phyloP scores from a whole-genome alignment of 2,797 vertebrate species.

The Clarias pachynema region DNA sequence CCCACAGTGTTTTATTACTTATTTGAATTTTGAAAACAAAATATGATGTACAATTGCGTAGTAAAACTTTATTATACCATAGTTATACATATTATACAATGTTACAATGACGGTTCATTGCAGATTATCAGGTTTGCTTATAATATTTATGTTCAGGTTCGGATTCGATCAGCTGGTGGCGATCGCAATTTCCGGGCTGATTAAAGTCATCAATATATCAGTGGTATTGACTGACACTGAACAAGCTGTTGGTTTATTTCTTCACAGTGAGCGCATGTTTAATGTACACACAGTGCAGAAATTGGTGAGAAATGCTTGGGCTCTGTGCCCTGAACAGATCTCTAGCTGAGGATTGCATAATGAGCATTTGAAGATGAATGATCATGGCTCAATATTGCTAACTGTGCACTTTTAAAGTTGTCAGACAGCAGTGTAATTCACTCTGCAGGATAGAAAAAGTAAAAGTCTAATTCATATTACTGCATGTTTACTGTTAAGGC shows the following conservation, averaged over 20 bases:
- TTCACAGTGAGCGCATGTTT: neutral
- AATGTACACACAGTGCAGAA: neutral
- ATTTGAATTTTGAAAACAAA: neutral
- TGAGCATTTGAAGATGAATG: constrained; percentile 15
- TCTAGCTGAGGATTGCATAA: constrained; percentile 19
- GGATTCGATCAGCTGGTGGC: neutral
- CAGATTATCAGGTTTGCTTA: neutral
- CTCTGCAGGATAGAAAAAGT: neutral
- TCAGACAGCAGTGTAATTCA: constrained; percentile 24
- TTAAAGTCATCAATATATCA: neutral
- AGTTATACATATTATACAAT: neutral
- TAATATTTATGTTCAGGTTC: too few relatives aligned
- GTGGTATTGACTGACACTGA: neutral
- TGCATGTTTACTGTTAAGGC: neutral
- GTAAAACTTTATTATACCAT: neutral
- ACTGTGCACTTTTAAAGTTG: constrained; percentile 19
- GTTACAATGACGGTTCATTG: neutral
- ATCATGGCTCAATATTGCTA: constrained; percentile 23
- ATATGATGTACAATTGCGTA: neutral
- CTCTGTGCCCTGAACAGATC: constrained; percentile 9
- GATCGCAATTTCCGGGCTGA: neutral
- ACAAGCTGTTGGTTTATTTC: neutral
- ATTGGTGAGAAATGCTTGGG: neutral
- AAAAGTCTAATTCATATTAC: neutral
- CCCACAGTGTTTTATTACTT: neutral